These are phyloP conservation scores for Umimayanthus chanpuru DNA, from an alignment of 92 coral and sea anemone species.

Conservation along the genomic window DNA sequence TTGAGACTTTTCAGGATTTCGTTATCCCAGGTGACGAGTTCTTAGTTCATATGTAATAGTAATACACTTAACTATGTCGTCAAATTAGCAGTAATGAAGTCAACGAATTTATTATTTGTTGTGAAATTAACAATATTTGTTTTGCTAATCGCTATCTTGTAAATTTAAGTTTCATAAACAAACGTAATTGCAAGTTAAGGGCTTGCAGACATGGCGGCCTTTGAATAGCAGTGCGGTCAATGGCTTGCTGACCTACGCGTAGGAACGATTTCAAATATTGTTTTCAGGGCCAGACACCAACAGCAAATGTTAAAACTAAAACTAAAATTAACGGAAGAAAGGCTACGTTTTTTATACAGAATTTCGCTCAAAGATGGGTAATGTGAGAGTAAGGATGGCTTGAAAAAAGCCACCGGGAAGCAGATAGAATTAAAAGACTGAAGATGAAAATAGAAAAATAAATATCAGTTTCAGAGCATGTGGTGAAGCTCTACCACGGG, in stretches of 20 bases:
- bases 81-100: slow-evolving; percentile 11
- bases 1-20: neutral
- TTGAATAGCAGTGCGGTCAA: slow-evolving; percentile 28
- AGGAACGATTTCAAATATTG: neutral
- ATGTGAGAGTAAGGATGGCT: neutral
- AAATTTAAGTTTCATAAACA: slow-evolving; percentile 35
- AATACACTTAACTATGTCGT: slow-evolving; percentile 22
- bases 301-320: neutral
- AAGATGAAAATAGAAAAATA: neutral
- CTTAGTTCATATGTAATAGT: neutral
- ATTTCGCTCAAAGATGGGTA: neutral
- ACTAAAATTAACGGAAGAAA: neutral
- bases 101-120: slow-evolving; percentile 33
- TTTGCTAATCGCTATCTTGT: slow-evolving; percentile 33
- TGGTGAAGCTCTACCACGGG: neutral
- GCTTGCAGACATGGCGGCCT: slow-evolving; percentile 22
- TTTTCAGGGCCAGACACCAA: neutral
- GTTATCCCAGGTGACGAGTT: neutral
- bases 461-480: neutral
- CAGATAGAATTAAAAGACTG: neutral
- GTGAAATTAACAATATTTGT: slow-evolving; percentile 36
- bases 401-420: neutral
- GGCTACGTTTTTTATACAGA: neutral
- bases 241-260: slow-evolving; percentile 4
- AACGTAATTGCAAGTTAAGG: slow-evolving; percentile 38